Base-by-base conservation (phyloP, 1,140 invertebrate species). In the Drosophila pseudoananassae region DNA sequence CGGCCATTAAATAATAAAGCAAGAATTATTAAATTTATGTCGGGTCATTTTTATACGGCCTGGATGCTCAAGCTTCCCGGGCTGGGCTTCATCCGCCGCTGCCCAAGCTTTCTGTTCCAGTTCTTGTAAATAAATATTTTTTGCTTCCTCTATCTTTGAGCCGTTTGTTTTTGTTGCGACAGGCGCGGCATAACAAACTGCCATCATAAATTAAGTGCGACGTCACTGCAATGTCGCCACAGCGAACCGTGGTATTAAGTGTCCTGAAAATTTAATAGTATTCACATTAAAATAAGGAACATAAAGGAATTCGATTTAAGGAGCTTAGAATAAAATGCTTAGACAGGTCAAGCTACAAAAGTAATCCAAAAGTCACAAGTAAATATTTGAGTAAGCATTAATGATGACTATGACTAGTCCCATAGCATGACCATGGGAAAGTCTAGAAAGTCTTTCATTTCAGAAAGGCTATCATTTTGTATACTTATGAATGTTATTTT, bases 21-120 rank as follows among this genome's bases (percentile, higher is more conserved):
- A 78, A 77, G 73, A 79, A 90, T 78, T 90, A 90, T 90, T 90
- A 88, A 90, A 90, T 90, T 90, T 90, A 90, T 90, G 87, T 81
- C 81, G 66, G 87, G 88, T 88, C 83, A 90, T 90, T 90, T 89
- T 90, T 90, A 83, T 90, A 56, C 65, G 38, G 45, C 36, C 52
- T 45, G 20, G 14, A 15, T 17, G 40, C 40, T 17, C 40, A 14
- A 8, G 40, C 40, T 40, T 14, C 14, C 31, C 7, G 12, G n/a
- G 3, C 40, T 2, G 14, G 40, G 15, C 55, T 50, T 38, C 55
- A 45, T 51, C 57, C 36, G 31, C 14, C 33, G 15, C 43, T 15
- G 5, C 43, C 33, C 12, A 10, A n/a, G 33, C 33, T 36, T 36
- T 7, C 58, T 50, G 9, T 17, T 49, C 46, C 58, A 29, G 14